Evolutionary conservation across 1,140 invertebrate genomes (phyloP).

Genomic region (Dendroctonus valens): DNA sequence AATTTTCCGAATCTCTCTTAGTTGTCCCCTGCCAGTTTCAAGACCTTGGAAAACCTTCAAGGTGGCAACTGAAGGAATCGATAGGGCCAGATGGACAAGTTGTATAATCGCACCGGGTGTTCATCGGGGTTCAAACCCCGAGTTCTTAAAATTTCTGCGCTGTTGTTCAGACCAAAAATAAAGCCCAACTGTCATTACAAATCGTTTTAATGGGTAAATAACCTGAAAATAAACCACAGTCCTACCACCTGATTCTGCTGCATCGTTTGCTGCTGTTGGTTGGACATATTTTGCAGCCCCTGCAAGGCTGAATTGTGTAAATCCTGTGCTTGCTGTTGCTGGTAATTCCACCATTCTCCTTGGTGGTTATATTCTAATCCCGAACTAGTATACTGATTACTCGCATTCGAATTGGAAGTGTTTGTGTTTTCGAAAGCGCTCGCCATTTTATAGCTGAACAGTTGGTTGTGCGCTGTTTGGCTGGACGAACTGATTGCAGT

Average conservation of each 20-base stretch:
- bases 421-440: slow-evolving; percentile 70
- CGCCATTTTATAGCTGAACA: slow-evolving; percentile 82
- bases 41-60: too few relatives aligned
- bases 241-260: slow-evolving; percentile 45
- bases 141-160: too few relatives aligned
- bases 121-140: too few relatives aligned
- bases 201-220: too few relatives aligned
- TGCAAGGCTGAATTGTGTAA: slow-evolving; percentile 46
- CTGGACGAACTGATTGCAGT: slow-evolving; percentile 43
- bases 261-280: slow-evolving; percentile 45
- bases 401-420: slow-evolving; percentile 17
- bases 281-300: slow-evolving; percentile 45
- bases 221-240: too few relatives aligned
- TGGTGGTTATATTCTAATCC: slow-evolving; percentile 6
- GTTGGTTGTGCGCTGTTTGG: slow-evolving; percentile 63
- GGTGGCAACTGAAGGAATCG: too few relatives aligned
- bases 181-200: too few relatives aligned
- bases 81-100: too few relatives aligned
- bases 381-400: slow-evolving; percentile 6
- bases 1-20: too few relatives aligned
- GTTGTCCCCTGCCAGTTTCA: too few relatives aligned
- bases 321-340: slow-evolving; percentile 52
- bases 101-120: too few relatives aligned
- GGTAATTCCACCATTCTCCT: slow-evolving; percentile 59
- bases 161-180: too few relatives aligned